A percentile compares a stretch with the other conserved stretches of the same genome.
phyloP scores from a whole-genome alignment of 2,888 invertebrate genomes.

The Coecobrya sp. region DNA sequence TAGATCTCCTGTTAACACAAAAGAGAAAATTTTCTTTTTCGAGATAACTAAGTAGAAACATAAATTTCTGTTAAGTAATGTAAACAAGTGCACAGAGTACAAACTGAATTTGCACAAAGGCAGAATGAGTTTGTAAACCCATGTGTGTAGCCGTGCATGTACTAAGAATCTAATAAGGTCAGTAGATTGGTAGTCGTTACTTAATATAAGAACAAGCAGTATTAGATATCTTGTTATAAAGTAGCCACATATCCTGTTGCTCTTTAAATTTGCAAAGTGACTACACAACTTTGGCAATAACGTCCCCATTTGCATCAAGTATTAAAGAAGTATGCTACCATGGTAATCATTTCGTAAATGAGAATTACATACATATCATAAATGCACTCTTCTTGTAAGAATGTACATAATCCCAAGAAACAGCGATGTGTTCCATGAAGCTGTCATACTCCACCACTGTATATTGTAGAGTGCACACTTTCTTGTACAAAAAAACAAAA shows the following conservation, averaged over 20 bases:
- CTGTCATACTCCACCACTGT: too few relatives aligned
- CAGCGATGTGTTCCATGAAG: too few relatives aligned
- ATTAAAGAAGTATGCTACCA: constrained; percentile 8
- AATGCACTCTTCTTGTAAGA: not conserved
- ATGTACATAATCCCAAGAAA: too few relatives aligned
- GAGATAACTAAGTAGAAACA: constrained; percentile 14
- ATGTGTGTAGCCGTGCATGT: not conserved
- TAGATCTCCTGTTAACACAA: constrained; percentile 27
- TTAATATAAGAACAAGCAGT: not conserved
- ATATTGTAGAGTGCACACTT: too few relatives aligned
- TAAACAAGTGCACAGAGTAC: not conserved
- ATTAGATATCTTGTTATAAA: not conserved
- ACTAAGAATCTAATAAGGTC: not conserved
- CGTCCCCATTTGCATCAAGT: constrained; percentile 47
- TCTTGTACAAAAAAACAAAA: not conserved
- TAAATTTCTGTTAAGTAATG: constrained; percentile 14
- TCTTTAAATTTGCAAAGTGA: constrained; percentile 44
- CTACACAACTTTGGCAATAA: constrained; percentile 27
- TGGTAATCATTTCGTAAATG: constrained; percentile 15
- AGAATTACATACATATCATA: constrained; percentile 5
- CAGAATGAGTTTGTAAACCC: not conserved
- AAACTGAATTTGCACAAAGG: not conserved
- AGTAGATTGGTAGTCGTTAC: not conserved
- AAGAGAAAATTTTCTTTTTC: not conserved
- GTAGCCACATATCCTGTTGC: constrained; percentile 61